Base-by-base conservation (phyloP, 1,140 invertebrate genomes). In the Wiebesia pumilae region DNA sequence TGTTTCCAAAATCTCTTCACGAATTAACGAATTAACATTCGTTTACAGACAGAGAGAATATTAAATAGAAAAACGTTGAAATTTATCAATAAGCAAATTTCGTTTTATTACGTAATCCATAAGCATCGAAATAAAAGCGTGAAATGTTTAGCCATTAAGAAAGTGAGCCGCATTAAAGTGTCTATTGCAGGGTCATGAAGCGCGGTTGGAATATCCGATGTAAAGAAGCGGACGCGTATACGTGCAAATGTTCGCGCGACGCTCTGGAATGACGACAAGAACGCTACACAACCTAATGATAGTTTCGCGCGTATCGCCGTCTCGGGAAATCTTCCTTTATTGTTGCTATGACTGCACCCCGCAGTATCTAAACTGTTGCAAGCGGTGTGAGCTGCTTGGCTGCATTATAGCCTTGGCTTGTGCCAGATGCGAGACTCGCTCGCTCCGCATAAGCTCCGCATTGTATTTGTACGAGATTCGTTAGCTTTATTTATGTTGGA, bases 321-420 rank as follows among this genome's bases (percentile, higher is more conserved):
- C 84, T 81, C 84, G 78, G 84, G 79, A 86, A 86, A 86, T 86
- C 85, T 86, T 83, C 69, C 33, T 81, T 81, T 86, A 86, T 86
- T 75, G 79, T 69, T 14, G 67, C 43, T 65, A 85, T 19, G 83
- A 85, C 77, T 47, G 62, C 27, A 24, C n/a, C 16, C n/a, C 30
- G 58, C 43, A 69, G 78, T 85, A 85, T 85, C 78, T 85, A 85
- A 85, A 85, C 84, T 73, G 58, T 43, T 7, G 24, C 16, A 16
- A 40, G 6, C 21, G 30, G 43, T 51, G 54, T 78, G 43, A 78
- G 75, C 82, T 75, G 69, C 82, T 51, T 35, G 69, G 51, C 54
- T 21, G 69, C 30, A 62, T 75, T 83, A 83, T 43, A 43, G 21
- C 81, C 43, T 43, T 69, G 3, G 14, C 40, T 69, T 21, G 30